Conservation (phyloP, 2,113 vertebrate genomes). For the Eublepharis macularius region DNA sequence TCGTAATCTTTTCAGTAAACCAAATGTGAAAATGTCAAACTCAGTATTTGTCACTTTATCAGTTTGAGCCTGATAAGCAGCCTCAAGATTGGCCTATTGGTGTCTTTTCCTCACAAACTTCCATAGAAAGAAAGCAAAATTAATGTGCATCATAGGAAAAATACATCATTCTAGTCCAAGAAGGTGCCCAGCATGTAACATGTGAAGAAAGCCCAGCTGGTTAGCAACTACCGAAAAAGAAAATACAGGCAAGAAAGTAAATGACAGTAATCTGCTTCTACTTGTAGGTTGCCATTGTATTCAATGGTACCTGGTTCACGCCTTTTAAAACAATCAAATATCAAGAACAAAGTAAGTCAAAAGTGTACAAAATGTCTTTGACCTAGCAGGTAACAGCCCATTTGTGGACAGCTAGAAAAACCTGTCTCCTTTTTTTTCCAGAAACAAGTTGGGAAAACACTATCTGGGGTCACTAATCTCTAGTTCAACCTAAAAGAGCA, state of each 20-base stretch:
- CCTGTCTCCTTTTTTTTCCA: neutral
- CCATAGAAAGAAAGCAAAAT: neutral
- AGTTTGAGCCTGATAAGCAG: neutral
- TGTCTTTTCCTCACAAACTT: neutral
- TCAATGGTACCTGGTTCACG: neutral
- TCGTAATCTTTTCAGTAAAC: neutral
- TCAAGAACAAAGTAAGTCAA: neutral
- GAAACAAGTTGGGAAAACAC: slow-evolving; percentile 12
- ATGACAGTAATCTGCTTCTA: neutral
- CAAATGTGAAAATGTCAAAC: neutral
- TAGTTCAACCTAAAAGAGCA: slow-evolving; percentile 20
- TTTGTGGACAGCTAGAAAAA: neutral
- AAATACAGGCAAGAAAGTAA: neutral
- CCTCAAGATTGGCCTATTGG: neutral
- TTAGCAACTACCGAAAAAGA: neutral
- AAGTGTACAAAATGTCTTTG: neutral
- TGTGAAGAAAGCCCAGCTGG: neutral
- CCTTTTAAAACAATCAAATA: neutral
- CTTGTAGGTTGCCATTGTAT: neutral
- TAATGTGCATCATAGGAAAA: neutral
- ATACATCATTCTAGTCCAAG: neutral
- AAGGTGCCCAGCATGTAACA: neutral
- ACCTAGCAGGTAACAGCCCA: neutral
- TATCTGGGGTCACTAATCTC: slow-evolving; percentile 11
- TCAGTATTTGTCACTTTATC: neutral